Evolutionary conservation across 2,888 invertebrate species (phyloP), one percentile per base, ranked within the genome.

Genomic region (Brenthis daphne): DNA sequence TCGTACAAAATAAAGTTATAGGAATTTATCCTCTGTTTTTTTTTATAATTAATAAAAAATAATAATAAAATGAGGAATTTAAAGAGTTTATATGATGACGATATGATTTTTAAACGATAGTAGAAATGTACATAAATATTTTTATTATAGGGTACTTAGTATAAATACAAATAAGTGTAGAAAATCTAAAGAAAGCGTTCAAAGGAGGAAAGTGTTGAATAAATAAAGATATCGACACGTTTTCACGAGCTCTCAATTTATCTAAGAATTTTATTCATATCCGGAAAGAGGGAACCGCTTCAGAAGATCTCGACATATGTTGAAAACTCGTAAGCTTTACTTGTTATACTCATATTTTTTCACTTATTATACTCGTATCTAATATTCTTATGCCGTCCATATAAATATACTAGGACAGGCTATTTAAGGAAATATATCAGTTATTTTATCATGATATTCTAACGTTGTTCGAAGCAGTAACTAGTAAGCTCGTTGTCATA

Each of bases 221-320:
- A 89, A 89, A 89, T 90, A 90, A 89, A 87, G 89, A 88, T 88
- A 90, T 90, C 86, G 89, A 89, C 90, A 90, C 88, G 89, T 88
- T 89, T 88, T 87, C 84, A 85, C 85, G 85, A 88, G 88, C 86
- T 88, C 88, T 83, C 89, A 89, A 89, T 89, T 90, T 89, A 86
- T 88, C 83, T 86, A 84, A 85, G 86, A 89, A 86, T 87, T 89
- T 87, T 90, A 88, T 90, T 89, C 89, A 89, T 89, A 88, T 86
- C 84, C 84, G 83, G 76, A 79, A 82, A 80, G 82, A 86, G 85
- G 85, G 85, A 82, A 85, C 84, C 82, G 83, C 82, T 85, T 84
- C 84, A 82, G 82, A 86, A 81, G 83, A 83, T 84, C 80, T 81
- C 84, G 82, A 84, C 86, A 83, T 81, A 85, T 84, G 84, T 84